Conservation (phyloP, 2,888 invertebrate species). For the Opisthograptis luteolata region DNA sequence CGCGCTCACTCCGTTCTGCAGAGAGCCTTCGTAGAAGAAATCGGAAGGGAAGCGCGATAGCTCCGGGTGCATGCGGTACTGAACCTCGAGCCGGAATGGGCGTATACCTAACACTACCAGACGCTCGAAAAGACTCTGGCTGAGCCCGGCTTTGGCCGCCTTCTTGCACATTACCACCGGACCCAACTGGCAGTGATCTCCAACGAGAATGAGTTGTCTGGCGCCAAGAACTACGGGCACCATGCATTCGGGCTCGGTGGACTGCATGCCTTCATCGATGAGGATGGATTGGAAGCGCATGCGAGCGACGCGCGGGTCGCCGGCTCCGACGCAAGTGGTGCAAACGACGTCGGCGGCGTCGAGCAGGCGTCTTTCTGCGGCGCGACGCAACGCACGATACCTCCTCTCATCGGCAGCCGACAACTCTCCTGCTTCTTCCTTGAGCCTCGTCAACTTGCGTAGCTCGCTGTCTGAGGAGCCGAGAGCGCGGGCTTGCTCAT, state of each 20-base stretch:
- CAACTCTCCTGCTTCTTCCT: constrained; percentile 99
- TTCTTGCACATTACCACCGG: constrained; percentile 99
- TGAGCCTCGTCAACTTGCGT: constrained; percentile 96
- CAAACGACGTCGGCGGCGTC: constrained; percentile 99
- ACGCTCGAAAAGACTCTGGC: constrained; percentile 98
- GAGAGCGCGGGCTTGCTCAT: constrained; percentile 98
- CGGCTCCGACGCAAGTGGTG: constrained; percentile 99
- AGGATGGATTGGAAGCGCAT: constrained; percentile 98
- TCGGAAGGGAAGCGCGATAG: constrained; percentile 99
- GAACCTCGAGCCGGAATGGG: constrained; percentile 98
- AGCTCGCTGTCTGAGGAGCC: constrained; percentile 95
- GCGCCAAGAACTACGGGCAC: constrained; percentile 99
- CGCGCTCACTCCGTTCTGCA: constrained; percentile 99
- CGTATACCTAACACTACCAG: constrained; percentile 98
- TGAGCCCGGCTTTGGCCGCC: constrained; percentile 97
- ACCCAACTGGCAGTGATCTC: constrained; percentile 99
- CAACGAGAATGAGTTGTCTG: constrained; percentile 97
- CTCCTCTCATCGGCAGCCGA: constrained; percentile 98
- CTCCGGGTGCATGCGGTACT: constrained; percentile 99
- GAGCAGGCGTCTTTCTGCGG: constrained; percentile 94
- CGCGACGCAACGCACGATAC: constrained; percentile 94
- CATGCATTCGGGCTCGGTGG: constrained; percentile 99
- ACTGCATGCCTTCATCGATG: constrained; percentile 98
- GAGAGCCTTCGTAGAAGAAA: constrained; percentile 99
- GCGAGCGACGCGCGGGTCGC: constrained; percentile 96